Base-by-base conservation (phyloP, 2,888 invertebrate genomes). In the Branchipolynoe longqiensis region DNA sequence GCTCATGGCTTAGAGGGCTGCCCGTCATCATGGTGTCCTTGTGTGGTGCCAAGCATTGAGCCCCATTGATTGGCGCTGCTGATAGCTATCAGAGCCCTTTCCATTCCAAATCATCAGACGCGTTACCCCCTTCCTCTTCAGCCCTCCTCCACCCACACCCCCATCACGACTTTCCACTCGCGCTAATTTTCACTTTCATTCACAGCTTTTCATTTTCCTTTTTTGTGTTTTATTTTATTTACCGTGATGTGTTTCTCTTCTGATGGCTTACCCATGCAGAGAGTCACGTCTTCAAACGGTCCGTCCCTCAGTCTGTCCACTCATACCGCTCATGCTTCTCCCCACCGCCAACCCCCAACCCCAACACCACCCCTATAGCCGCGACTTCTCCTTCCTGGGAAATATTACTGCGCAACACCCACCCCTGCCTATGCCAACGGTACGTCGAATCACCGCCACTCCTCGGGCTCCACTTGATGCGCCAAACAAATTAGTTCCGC, bases 401-500 rank as follows among this genome's bases (percentile, higher is more conserved):
- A n/a, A 38, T 69, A 69, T 69, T 38, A 33, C 69, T 69, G 36
- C 36, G 38, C 36, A 22, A 1, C 69, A 3, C 12, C 22, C 69
- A 38, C 54, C 33, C 48, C 48, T 78, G 78, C 48, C 78, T 78
- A 41, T 78, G 78, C 78, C 48, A 78, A 78, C 78, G 48, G 18
- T 12, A 18, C 48, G 78, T 22, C 78, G 33, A 78, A 78, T 78
- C 78, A 78, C 78, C 78, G n/a, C n/a, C n/a, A n/a, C n/a, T n/a
- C 78, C 78, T 33, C 62, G 28, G 38, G 48, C 78, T n/a, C 48
- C 54, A 78, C 78, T 78, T 54, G 28, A 78, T 78, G 78, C 78
- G 78, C 78, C 78, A 78, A 78, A 78, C 78, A 78, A 78, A 78
- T 78, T 78, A 78, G 78, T 78, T n/a, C 48, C 78, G 41, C 78